Percentiles rank a stretch among this genome's conserved stretches.
Conservation (phyloP, 2,888 invertebrate genomes). For the Baccha elongata region DNA sequence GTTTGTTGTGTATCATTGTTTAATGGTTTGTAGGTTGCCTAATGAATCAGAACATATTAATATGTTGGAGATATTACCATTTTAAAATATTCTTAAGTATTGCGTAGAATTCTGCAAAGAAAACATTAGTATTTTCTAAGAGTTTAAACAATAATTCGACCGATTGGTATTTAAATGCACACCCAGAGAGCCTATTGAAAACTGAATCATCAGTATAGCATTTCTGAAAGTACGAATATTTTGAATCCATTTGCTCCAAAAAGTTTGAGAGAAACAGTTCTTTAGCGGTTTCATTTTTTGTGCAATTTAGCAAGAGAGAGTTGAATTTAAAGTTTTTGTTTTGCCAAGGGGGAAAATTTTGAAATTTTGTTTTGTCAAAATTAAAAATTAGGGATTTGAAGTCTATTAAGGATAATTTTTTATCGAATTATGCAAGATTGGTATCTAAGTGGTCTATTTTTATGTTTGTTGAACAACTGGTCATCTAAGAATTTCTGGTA, state of each 20-base stretch:
- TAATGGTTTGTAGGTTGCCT: not conserved
- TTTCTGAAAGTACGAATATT: not conserved
- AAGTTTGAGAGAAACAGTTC: not conserved
- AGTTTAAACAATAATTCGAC: not conserved
- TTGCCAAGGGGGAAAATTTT: not conserved
- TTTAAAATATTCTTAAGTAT: not conserved
- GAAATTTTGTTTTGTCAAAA: not conserved
- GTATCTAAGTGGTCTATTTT: slow-evolving; percentile 3
- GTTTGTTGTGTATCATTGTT: not conserved
- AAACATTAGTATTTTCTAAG: not conserved
- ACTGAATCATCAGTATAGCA: not conserved
- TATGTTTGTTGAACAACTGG: not conserved
- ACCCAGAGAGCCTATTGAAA: not conserved
- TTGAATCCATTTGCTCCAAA: not conserved
- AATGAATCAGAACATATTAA: not conserved
- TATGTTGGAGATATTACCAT: not conserved
- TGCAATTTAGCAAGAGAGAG: not conserved
- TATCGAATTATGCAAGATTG: not conserved
- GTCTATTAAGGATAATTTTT: not conserved
- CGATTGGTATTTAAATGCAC: not conserved
- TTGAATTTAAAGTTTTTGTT: not conserved
- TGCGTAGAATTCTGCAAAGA: not conserved
- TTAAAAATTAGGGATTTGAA: no score
- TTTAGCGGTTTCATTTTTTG: not conserved
- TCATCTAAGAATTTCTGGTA: not conserved